phyloP scores from a whole-genome alignment of 2,888 invertebrate species.

The Sarcophaga rosellei region DNA sequence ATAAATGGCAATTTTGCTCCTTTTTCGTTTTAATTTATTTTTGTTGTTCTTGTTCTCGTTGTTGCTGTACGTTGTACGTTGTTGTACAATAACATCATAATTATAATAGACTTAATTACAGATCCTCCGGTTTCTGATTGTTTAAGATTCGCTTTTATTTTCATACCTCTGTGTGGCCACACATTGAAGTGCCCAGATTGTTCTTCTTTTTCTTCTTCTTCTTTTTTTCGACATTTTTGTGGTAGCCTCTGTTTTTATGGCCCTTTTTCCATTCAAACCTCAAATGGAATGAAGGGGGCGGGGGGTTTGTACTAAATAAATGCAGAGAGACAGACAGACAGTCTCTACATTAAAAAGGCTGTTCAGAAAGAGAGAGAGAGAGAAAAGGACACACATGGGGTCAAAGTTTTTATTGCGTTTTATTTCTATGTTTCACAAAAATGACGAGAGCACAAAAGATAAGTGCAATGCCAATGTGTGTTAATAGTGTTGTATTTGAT shows the following conservation, averaged over 20 bases:
- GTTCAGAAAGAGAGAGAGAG: too few relatives aligned
- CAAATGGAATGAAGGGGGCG: too few relatives aligned
- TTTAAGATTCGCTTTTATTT: constrained; percentile 50
- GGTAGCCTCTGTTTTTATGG: constrained; percentile 34
- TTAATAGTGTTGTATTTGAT: not conserved
- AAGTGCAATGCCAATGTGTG: not conserved
- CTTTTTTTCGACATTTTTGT: not conserved
- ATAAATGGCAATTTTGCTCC: constrained; percentile 61
- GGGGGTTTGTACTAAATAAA: too few relatives aligned
- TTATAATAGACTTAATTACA: constrained; percentile 68
- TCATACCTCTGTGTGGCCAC: constrained; percentile 19
- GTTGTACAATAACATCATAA: constrained; percentile 45
- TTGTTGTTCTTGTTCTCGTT: constrained; percentile 18
- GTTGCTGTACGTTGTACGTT: not conserved
- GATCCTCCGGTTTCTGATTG: constrained; percentile 65
- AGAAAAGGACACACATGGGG: not conserved
- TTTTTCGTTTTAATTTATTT: constrained; percentile 42
- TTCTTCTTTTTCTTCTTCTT: constrained; percentile 13
- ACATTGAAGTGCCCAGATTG: not conserved
- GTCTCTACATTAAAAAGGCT: not conserved
- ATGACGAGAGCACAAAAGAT: not conserved
- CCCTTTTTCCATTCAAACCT: not conserved
- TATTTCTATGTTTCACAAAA: not conserved
- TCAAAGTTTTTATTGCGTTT: not conserved
- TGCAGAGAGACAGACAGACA: not conserved